Conservation (phyloP, 2,113 vertebrate genomes). For the Probosciger aterrimus region DNA sequence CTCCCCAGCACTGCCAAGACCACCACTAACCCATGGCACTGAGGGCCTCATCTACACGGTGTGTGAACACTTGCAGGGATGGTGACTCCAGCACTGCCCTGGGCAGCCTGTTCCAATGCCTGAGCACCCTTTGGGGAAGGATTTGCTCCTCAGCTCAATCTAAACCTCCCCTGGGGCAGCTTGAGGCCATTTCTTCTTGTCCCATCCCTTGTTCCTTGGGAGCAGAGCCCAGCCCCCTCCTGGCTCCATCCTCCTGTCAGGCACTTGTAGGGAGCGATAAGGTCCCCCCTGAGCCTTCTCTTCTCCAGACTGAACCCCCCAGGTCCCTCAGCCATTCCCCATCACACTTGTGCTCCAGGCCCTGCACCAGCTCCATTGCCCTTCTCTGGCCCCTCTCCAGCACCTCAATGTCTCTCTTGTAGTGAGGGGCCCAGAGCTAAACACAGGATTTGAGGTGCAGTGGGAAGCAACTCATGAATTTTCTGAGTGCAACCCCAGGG, state of each 20-base stretch:
- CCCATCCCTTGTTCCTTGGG: too few relatives aligned
- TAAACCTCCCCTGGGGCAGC: too few relatives aligned
- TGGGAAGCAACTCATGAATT: neutral
- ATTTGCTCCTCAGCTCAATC: too few relatives aligned
- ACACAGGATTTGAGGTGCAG: neutral
- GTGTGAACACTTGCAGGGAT: neutral
- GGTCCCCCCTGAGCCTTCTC: too few relatives aligned
- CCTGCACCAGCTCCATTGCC: neutral
- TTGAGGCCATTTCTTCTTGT: too few relatives aligned
- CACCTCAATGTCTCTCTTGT: neutral
- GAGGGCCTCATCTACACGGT: neutral
- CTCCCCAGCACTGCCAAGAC: neutral
- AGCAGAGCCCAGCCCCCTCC: too few relatives aligned
- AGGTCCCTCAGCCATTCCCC: too few relatives aligned
- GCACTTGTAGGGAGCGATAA: too few relatives aligned
- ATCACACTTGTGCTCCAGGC: neutral
- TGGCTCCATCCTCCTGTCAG: too few relatives aligned
- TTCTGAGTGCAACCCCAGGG: neutral
- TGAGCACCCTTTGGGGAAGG: too few relatives aligned
- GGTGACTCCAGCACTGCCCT: neutral
- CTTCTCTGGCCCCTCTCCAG: neutral
- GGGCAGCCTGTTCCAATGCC: too few relatives aligned
- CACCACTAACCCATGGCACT: neutral
- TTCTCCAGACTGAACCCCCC: too few relatives aligned
- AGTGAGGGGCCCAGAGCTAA: neutral